A percentile compares a stretch with the other conserved stretches of the same genome.
Conservation (phyloP, 2,113 vertebrate species). For the Tretioscincus oriximinensis region DNA sequence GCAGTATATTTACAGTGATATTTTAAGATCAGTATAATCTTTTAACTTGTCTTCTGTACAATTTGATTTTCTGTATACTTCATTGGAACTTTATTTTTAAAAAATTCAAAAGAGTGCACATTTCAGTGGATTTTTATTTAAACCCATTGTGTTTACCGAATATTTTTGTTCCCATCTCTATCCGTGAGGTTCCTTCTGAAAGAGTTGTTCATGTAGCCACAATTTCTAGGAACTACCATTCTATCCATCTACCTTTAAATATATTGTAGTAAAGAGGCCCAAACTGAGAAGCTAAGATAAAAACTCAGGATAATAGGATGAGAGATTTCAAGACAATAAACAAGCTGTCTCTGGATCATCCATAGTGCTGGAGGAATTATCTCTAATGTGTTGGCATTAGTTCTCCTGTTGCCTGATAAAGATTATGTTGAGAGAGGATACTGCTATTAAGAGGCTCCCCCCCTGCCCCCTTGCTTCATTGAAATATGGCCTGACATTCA, state of each 20-base stretch:
- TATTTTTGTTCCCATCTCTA: not conserved
- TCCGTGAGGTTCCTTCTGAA: too few species aligned
- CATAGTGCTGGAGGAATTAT: constrained; percentile 48
- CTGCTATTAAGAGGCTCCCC: constrained; percentile 53
- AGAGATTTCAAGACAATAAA: constrained; percentile 43
- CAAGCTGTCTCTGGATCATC: constrained; percentile 28
- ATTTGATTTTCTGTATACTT: too few species aligned
- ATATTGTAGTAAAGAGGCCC: constrained; percentile 10
- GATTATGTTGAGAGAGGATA: constrained; percentile 50
- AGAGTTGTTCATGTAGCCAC: not conserved
- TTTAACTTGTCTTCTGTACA: too few species aligned
- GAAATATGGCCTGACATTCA: constrained; percentile 69
- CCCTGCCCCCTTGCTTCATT: constrained; percentile 6
- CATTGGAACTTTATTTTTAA: too few species aligned
- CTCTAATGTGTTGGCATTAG: constrained; percentile 56
- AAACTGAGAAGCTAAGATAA: constrained; percentile 23
- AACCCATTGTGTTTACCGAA: too few species aligned
- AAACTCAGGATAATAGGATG: constrained; percentile 15
- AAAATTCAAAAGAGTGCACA: too few species aligned
- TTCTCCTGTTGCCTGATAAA: constrained; percentile 59
- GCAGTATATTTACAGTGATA: too few species aligned
- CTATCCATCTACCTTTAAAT: not conserved
- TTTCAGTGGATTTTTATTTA: too few species aligned
- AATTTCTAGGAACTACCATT: not conserved
- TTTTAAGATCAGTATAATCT: too few species aligned